Base-by-base conservation (phyloP, 2,797 vertebrate genomes). In the Valencia hispanica region DNA sequence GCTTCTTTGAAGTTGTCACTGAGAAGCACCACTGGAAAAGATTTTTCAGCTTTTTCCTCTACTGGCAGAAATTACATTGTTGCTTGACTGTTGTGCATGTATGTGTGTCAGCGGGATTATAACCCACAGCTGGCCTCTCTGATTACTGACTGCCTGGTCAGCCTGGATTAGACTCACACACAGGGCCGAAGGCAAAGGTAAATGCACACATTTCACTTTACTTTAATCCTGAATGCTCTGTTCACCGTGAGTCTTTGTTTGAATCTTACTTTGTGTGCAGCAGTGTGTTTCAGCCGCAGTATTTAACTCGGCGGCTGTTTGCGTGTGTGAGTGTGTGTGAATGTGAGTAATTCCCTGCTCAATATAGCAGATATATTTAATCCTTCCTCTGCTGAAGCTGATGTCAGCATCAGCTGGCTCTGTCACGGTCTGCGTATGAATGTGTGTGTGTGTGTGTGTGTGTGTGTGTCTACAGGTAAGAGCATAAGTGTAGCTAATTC, bases 321-420 rank as follows among this genome's bases (percentile, higher is more conserved):
- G 41, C 59, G 68, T 68, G 32, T 76, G 18, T 69, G 11, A 70
- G 15, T 79, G 72, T 65, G 41, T 74, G 41, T 53, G 48, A 76
- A 47, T 72, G 53, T 79, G 82, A 86, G 79, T 91, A 88, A 89
- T 90, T 87, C 89, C 81, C 79, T 85, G 87, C 84, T 91, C 84
- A 90, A 84, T 89, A 73, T 73, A 89, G 83, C 82, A 92, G 90
- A 90, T 91, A 91, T 91, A 91, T 90, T 91, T 91, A 90, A 92
- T 91, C 87, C 86, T 79, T 80, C 55, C 73, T 66, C 81, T 48
- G 34, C 74, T 79, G 82, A 81, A 90, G 89, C 89, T 90, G 90
- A 87, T 90, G 90, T 91, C 87, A 91, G 91, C 90, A 88, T 90
- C 86, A 91, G 68, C 84, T 90, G 77, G 80, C 79, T 90, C 48